Evolutionary conservation across 2,797 vertebrate species (phyloP), one percentile per base, ranked within the genome.

Genomic region (Craterocephalus amniculus): DNA sequence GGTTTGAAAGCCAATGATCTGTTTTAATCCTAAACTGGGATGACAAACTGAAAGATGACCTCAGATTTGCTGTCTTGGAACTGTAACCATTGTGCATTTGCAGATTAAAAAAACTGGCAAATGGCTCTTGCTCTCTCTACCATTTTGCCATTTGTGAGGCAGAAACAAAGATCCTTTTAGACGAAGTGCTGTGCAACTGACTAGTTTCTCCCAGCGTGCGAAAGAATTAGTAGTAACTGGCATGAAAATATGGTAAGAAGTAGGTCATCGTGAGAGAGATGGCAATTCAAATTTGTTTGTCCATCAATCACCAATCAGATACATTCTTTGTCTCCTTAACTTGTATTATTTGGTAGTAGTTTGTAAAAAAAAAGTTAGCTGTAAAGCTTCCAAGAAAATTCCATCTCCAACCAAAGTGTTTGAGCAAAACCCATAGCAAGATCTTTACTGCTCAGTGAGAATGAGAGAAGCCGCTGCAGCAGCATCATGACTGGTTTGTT

Each of bases 101-200:
- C 63, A 52, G 70, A 63, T 67, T 74, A 66, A 32, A 61, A 61
- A 43, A 60, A 40, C 57, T 70, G 65, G 70, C 70, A 64, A 70
- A 58, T 24, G 6, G 34, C 58, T 36, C 43, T 14, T 45, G 45
- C 27, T 55, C 48, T 61, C 45, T 57, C 26, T 48, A 59, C 24
- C 22, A 31, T 68, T 64, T 67, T 10, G 26, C 59, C 73, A 67
- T 67, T 63, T 79, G 75, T 51, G 60, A 51, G n/a, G 36, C 52
- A 54, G 29, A 74, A 70, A 67, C 59, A 43, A 63, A 63, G 31
- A 61, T 22, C 0, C 68, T 66, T 59, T 52, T 62, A 55, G 63
- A 54, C 45, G 58, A 48, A 58, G 56, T 26, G 3, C 48, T 40
- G 45, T 31, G 35, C 2, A 49, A 27, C 5, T 61, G 62, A 22